These are phyloP conservation scores for Diphyllodes magnificus DNA, from an alignment of 2,113 vertebrate species.

Conservation along the genomic window DNA sequence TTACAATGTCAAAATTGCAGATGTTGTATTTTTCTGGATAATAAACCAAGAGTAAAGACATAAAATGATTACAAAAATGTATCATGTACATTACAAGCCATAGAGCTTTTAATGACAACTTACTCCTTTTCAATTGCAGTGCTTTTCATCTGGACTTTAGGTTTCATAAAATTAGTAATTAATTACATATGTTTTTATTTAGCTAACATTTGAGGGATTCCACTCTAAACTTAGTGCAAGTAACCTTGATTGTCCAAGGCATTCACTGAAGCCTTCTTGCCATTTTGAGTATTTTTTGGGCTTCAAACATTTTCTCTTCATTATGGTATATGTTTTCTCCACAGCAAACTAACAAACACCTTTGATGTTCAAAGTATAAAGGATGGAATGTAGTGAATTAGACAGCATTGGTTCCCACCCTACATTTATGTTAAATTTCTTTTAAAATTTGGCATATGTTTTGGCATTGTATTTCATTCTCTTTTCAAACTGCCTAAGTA, in stretches of 20 bases:
- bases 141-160: background rate
- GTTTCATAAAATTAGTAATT: background rate
- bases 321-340: background rate
- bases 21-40: background rate
- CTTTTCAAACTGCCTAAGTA: background rate
- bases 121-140: background rate
- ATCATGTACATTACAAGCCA: background rate
- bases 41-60: background rate
- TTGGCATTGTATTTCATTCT: background rate
- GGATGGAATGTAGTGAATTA: background rate
- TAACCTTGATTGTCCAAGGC: background rate
- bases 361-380: background rate
- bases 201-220: background rate
- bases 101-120: background rate
- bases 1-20: background rate
- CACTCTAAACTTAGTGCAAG: background rate
- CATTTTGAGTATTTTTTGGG: background rate
- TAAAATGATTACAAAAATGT: background rate
- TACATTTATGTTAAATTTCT: background rate
- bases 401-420: background rate
- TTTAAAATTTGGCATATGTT: background rate
- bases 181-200: background rate
- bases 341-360: background rate
- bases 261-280: background rate
- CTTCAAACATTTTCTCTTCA: background rate